phyloP scores from a whole-genome alignment of 2,888 invertebrate genomes.

The Eristalinus sepulchralis region DNA sequence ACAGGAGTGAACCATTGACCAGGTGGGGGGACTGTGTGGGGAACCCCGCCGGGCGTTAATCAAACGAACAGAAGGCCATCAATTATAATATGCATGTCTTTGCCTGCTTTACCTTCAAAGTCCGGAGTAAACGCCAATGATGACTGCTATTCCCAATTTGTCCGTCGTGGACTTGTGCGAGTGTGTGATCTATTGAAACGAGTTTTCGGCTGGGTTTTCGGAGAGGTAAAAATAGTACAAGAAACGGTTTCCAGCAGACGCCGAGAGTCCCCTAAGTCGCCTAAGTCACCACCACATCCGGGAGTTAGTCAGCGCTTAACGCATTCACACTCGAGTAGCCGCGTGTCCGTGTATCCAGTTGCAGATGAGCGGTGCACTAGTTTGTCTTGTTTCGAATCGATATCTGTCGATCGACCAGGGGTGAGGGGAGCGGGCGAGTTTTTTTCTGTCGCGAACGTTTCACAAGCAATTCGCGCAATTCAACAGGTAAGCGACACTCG shows the following conservation, averaged over 20 bases:
- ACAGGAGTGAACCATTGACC: background rate
- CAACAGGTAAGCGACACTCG: conserved; percentile 53
- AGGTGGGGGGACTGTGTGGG: background rate
- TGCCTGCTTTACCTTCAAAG: conserved; percentile 37
- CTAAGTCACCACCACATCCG: background rate
- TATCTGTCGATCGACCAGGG: background rate
- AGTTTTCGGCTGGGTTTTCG: conserved; percentile 30
- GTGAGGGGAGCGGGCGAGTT: conserved; percentile 8
- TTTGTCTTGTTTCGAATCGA: conserved; percentile 30
- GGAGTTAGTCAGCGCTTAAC: conserved; percentile 4
- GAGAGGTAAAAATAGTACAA: conserved; percentile 37
- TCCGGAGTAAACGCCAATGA: background rate
- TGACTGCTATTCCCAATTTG: conserved; percentile 56
- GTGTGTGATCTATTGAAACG: conserved; percentile 39
- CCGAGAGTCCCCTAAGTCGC: background rate
- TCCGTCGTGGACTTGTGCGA: background rate
- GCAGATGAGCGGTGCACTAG: conserved; percentile 23
- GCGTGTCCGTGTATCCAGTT: conserved; percentile 27
- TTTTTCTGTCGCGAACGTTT: conserved; percentile 22
- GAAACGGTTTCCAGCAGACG: conserved; percentile 30
- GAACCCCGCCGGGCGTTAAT: conserved; percentile 34
- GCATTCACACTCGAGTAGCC: background rate
- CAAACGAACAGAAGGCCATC: conserved; percentile 10
- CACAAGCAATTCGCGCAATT: conserved; percentile 43
- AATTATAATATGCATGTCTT: conserved; percentile 2